phyloP scores from a whole-genome alignment of 2,113 vertebrate species.

The Porphyrio hochstetteri region DNA sequence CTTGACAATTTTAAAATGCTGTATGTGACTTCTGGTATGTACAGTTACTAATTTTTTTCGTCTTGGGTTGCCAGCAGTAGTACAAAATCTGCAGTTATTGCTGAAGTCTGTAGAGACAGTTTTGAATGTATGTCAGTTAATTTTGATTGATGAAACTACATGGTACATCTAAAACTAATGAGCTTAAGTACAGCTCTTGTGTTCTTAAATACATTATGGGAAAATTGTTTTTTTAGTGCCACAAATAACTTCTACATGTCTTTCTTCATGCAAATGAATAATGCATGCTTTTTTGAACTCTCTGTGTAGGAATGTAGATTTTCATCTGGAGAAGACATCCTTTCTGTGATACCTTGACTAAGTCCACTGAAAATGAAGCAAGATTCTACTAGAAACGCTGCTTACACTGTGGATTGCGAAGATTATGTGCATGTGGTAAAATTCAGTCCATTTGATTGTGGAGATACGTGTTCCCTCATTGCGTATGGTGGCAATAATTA shows the following conservation, averaged over 20 bases:
- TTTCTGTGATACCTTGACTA: background rate
- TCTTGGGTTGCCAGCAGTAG: background rate
- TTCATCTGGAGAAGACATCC: background rate
- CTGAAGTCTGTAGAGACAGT: background rate
- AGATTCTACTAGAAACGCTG: constrained; percentile 78
- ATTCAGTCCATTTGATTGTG: constrained; percentile 91
- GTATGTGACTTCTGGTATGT: background rate
- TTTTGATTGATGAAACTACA: background rate
- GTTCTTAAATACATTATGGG: background rate
- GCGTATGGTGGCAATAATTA: constrained; percentile 92
- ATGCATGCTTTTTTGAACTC: background rate
- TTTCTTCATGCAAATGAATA: background rate
- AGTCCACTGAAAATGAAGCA: constrained; percentile 83
- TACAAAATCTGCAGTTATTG: background rate
- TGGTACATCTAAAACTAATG: background rate
- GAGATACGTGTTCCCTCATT: constrained; percentile 84
- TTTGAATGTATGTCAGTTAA: background rate
- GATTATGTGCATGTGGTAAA: constrained; percentile 93
- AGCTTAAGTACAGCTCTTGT: background rate
- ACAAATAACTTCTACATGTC: background rate
- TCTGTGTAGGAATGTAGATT: constrained; percentile 11
- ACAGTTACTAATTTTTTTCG: background rate
- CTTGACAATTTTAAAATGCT: background rate
- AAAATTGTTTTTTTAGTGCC: background rate
- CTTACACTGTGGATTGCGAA: constrained; percentile 89